phyloP scores from a whole-genome alignment of 1,140 invertebrate species.

The Eurosta solidaginis region DNA sequence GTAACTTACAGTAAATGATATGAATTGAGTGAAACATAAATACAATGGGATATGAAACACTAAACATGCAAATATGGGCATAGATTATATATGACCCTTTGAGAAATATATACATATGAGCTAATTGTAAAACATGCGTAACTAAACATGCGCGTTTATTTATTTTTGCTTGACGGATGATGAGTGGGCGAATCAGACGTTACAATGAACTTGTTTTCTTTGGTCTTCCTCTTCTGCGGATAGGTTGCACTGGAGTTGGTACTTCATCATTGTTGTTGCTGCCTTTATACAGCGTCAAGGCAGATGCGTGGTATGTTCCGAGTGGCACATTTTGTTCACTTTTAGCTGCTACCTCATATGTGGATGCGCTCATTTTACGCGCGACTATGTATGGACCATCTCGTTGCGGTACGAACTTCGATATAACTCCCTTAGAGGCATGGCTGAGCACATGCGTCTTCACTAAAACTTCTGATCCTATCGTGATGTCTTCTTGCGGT shows the following conservation, averaged over 20 bases:
- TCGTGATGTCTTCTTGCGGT: constrained; percentile 32
- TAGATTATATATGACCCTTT: too few relatives aligned
- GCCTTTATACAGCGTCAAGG: background rate
- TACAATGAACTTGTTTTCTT: too few relatives aligned
- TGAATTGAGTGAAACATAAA: too few relatives aligned
- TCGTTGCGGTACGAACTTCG: constrained; percentile 53
- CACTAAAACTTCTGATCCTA: constrained; percentile 45
- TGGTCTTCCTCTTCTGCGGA: background rate
- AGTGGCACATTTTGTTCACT: background rate
- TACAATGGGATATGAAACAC: too few relatives aligned
- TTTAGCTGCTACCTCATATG: constrained; percentile 39
- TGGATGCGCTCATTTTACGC: constrained; percentile 35
- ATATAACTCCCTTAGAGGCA: constrained; percentile 38
- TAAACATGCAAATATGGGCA: too few relatives aligned
- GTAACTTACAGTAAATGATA: too few relatives aligned
- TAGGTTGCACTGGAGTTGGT: constrained; percentile 15
- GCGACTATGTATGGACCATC: constrained; percentile 51
- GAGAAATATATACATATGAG: too few relatives aligned
- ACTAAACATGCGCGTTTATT: too few relatives aligned
- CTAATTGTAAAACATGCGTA: too few relatives aligned
- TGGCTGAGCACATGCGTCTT: constrained; percentile 47
- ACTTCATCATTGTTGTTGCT: background rate
- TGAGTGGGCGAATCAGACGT: too few relatives aligned
- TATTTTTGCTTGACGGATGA: too few relatives aligned
- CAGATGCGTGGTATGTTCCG: background rate